Evolutionary conservation across 2,113 vertebrate species (phyloP).

Genomic region (Periophthalmus modestus): DNA sequence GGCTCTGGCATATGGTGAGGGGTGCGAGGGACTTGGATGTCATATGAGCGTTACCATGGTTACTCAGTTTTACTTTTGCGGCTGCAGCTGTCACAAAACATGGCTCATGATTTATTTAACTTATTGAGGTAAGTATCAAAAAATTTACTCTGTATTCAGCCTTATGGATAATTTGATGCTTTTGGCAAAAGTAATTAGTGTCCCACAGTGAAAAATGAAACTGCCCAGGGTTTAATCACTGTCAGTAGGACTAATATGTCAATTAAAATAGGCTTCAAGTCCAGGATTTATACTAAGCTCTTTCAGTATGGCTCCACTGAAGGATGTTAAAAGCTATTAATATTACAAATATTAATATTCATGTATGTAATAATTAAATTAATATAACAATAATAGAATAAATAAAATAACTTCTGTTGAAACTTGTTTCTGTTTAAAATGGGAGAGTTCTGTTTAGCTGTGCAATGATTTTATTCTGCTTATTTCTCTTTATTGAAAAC

Average conservation of each 20-base stretch:
- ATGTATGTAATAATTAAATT: not conserved
- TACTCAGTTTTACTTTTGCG: not conserved
- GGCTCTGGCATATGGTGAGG: not conserved
- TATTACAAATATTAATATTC: no score
- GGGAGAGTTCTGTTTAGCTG: no score
- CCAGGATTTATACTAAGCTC: not conserved
- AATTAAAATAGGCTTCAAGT: not conserved
- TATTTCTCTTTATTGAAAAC: no score
- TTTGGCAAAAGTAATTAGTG: not conserved
- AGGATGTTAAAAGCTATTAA: not conserved
- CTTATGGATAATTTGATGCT: not conserved
- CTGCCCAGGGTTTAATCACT: not conserved
- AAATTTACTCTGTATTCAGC: not conserved
- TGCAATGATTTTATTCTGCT: no score
- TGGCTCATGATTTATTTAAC: not conserved
- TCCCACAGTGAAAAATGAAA: not conserved
- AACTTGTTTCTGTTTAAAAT: not conserved
- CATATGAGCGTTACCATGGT: not conserved
- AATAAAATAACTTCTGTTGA: not conserved
- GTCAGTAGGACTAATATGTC: not conserved
- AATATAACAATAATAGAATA: not conserved
- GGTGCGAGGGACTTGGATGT: not conserved
- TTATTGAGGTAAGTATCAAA: not conserved
- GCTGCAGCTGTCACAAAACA: not conserved
- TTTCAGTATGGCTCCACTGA: not conserved